phyloP scores from a whole-genome alignment of 2,888 invertebrate species.

The Lasioglossum calceatum region DNA sequence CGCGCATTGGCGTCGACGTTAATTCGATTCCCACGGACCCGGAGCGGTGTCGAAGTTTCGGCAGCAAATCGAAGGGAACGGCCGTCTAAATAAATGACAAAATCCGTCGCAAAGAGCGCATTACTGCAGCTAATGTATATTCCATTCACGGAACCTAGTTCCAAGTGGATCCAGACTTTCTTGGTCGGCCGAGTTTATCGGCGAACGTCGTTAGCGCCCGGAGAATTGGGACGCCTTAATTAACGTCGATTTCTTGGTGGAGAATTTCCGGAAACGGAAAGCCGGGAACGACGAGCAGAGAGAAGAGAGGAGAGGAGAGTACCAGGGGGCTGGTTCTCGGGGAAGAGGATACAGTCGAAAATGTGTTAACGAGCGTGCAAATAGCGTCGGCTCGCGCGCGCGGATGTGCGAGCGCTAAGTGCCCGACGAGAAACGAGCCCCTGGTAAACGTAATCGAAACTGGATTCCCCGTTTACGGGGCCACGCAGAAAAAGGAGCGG shows the following conservation, averaged over 20 bases:
- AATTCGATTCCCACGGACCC: not conserved
- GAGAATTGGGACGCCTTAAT: constrained; percentile 61
- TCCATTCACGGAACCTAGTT: constrained; percentile 44
- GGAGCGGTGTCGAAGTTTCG: not conserved
- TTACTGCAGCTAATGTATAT: constrained; percentile 35
- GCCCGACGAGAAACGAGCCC: constrained; percentile 53
- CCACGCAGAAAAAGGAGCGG: constrained; percentile 21
- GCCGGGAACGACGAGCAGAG: constrained; percentile 1
- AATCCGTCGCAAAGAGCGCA: constrained; percentile 17
- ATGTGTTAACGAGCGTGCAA: constrained; percentile 76
- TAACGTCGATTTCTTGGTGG: constrained; percentile 58
- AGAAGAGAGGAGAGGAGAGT: constrained; percentile 1
- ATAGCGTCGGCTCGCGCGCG: constrained; percentile 59
- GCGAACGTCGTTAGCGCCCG: constrained; percentile 57
- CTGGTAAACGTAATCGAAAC: constrained; percentile 64
- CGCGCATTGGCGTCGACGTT: constrained; percentile 2
- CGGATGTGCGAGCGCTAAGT: constrained; percentile 66
- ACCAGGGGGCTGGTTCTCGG: not conserved
- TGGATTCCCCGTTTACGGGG: constrained; percentile 23
- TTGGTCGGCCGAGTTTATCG: constrained; percentile 54
- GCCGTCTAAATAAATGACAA: constrained; percentile 12
- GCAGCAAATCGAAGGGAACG: constrained; percentile 1
- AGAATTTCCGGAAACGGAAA: constrained; percentile 52
- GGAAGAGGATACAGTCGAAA: constrained; percentile 66
- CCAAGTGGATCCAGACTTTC: constrained; percentile 41